Conservation (phyloP, 2,888 invertebrate genomes). For the Spilarctia lutea region DNA sequence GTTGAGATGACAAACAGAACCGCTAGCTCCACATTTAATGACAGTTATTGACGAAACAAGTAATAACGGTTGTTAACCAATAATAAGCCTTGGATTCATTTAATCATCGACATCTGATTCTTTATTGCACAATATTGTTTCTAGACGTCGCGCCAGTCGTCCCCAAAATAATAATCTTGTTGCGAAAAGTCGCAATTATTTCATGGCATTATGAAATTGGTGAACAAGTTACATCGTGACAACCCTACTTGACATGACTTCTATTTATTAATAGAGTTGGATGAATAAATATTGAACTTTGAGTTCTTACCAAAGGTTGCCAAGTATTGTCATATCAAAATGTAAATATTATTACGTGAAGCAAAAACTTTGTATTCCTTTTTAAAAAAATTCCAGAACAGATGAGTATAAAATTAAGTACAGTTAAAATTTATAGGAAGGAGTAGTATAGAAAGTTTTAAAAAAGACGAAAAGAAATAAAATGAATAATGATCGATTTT, state of each 20-base stretch:
- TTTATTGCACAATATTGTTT: slow-evolving; percentile 66
- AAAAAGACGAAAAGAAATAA: no score
- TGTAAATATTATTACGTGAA: slow-evolving; percentile 26
- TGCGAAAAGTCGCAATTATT: slow-evolving; percentile 68
- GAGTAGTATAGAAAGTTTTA: no score
- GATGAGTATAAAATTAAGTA: no score
- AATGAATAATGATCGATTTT: no score
- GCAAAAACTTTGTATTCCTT: no score
- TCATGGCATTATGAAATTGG: slow-evolving; percentile 72
- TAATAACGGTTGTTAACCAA: slow-evolving; percentile 79
- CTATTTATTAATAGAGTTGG: slow-evolving; percentile 60
- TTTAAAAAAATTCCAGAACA: no score
- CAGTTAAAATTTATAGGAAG: slow-evolving; percentile 36
- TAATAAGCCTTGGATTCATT: slow-evolving; percentile 72
- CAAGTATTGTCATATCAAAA: slow-evolving; percentile 45
- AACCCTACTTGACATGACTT: slow-evolving; percentile 72
- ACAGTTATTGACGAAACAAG: slow-evolving; percentile 71
- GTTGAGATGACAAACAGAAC: slow-evolving; percentile 68
- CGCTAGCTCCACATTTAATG: slow-evolving; percentile 66
- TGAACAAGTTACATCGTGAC: slow-evolving; percentile 80
- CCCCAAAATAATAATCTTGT: slow-evolving; percentile 68
- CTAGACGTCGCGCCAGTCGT: slow-evolving; percentile 55
- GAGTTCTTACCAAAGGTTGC: slow-evolving; percentile 77
- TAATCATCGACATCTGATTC: slow-evolving; percentile 72
- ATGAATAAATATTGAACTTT: slow-evolving; percentile 74